Evolutionary conservation across 2,888 invertebrate species (phyloP).

Genomic region (Orchesellides sinensis): DNA sequence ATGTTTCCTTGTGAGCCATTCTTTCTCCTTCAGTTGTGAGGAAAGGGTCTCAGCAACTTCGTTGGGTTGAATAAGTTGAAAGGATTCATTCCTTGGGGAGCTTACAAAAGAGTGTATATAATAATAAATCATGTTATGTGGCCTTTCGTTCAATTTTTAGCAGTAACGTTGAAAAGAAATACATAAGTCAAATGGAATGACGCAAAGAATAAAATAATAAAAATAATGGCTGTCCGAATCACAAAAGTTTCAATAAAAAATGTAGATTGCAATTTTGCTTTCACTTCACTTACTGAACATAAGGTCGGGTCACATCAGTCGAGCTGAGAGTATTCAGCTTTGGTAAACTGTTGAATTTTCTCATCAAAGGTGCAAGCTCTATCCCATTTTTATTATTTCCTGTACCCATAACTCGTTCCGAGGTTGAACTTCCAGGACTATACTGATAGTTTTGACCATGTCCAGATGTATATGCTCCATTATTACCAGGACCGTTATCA

Average conservation of each 20-base stretch:
- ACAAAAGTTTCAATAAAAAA: neutral
- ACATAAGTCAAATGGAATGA: neutral
- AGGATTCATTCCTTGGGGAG: conserved; percentile 62
- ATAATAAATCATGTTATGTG: neutral
- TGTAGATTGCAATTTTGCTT: neutral
- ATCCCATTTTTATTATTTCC: conserved; percentile 44
- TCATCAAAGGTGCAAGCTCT: conserved; percentile 67
- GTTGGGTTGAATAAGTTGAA: conserved; percentile 54
- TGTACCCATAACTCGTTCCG: neutral
- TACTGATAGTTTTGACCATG: conserved; percentile 17
- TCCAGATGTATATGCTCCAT: neutral
- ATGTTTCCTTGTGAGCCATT: conserved; percentile 45
- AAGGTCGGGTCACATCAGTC: conserved; percentile 69
- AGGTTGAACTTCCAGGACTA: neutral
- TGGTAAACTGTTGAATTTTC: conserved; percentile 68
- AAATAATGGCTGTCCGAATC: neutral
- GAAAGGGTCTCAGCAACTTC: conserved; percentile 60
- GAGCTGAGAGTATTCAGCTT: conserved; percentile 64
- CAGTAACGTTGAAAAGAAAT: too few species aligned
- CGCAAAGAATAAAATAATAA: too few species aligned
- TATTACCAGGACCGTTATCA: conserved; percentile 30
- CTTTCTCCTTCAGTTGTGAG: conserved; percentile 63
- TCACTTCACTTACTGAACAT: conserved; percentile 58
- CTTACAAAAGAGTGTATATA: conserved; percentile 28
- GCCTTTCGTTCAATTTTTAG: too few species aligned